Base-by-base conservation (phyloP, 2,113 vertebrate genomes). In the Alosa alosa region DNA sequence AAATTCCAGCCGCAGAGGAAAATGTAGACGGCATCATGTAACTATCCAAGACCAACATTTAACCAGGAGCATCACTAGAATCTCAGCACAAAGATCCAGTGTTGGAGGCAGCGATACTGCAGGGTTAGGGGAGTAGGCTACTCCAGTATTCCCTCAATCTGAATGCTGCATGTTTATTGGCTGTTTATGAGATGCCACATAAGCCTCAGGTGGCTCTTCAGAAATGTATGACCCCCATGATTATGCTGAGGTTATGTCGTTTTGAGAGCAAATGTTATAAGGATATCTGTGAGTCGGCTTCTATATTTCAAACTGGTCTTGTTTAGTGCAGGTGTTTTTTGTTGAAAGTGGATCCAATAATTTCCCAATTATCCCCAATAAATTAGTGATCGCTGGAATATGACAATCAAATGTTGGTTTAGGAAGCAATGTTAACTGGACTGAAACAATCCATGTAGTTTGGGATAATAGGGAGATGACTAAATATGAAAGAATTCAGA, bases 1-100 rank as follows among this genome's bases (percentile, higher is more conserved):
- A 78, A 15, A 39, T 36, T 15, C 72, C 72, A 39, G 72, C 3
- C 72, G 36, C 31, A 78, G 36, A 39, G 31, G 31, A 4, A 39
- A 36, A 78, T 78, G 72, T 78, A 39, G 13, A 78, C 72, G 72
- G 36, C 72, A 78, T 78, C 72, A 17, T 78, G 72, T 39, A 36
- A 36, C 31, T 36, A 13, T 41, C 68, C 31, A 75, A 25, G 31
- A 15, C 25, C 31, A 17, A 0, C 15, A 11, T 78, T 78, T 39
- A 36, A 78, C 31, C 11, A 41, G 15, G 72, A 78, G 25, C 72
- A 78, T 36, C 72, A 39, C 31, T 78, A 10, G 72, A 8, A 31
- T 31, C 64, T 72, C 64, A 72, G 57, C 20, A 22, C n/a, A 10
- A 68, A 31, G n/a, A 7, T 31, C 64, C 10, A 10, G 25, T 78